Evolutionary conservation across 2,888 invertebrate genomes (phyloP).

Genomic region (Melieria omissa): DNA sequence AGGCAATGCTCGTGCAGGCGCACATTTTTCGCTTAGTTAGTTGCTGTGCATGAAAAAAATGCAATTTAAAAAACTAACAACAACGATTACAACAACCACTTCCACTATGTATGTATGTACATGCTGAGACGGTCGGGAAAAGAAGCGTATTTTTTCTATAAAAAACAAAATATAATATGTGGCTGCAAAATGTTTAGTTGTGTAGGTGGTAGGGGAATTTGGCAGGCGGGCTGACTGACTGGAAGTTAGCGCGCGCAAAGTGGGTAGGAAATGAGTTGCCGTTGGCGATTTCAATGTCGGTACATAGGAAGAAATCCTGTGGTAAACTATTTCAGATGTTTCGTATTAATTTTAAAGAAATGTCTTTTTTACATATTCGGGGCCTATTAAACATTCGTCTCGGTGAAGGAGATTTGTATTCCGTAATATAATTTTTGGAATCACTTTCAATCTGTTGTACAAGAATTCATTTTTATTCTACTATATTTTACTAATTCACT

Average conservation of each 20-base stretch:
- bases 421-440: no score
- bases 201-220: neutral
- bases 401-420: no score
- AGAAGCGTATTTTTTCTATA: constrained; percentile 44
- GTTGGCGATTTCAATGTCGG: no score
- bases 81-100: constrained; percentile 5
- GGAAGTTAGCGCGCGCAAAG: neutral
- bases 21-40: constrained; percentile 22
- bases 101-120: constrained; percentile 5
- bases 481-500: no score
- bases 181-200: neutral
- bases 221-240: neutral
- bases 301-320: no score
- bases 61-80: neutral
- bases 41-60: neutral
- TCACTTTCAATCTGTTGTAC: no score
- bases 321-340: no score
- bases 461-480: no score
- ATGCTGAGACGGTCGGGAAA: constrained; percentile 42
- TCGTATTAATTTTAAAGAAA: no score
- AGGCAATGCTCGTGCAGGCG: constrained; percentile 9
- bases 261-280: no score
- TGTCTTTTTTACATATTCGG: no score
- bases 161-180: neutral
- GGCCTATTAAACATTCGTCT: no score